Conservation (phyloP, 53 echinoderm and acorn worm species). For the Echinometra lucunter region DNA sequence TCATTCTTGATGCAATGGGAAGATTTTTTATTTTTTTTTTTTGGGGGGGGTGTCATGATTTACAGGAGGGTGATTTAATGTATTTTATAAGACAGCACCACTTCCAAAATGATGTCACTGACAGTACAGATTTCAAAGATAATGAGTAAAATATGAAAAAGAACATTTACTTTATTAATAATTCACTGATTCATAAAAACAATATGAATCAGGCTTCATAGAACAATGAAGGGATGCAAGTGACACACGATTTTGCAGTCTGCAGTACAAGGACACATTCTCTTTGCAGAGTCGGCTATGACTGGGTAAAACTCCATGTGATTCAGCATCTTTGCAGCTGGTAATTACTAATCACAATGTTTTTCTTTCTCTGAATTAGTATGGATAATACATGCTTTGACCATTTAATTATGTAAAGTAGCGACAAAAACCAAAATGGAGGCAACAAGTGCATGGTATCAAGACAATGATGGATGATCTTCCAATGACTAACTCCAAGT, state of each 20-base stretch:
- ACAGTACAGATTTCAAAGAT: too few species aligned
- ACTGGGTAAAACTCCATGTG: not conserved
- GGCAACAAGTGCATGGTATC: slow-evolving; percentile 12
- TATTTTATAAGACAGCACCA: too few species aligned
- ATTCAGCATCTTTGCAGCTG: not conserved
- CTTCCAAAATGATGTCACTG: too few species aligned
- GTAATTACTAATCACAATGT: slow-evolving; percentile 1
- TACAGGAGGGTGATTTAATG: too few species aligned
- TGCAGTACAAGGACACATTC: not conserved
- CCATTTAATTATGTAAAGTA: slow-evolving; percentile 27
- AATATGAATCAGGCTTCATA: not conserved
- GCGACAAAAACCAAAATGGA: not conserved
- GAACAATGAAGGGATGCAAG: not conserved
- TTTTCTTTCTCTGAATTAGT: not conserved
- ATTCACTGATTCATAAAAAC: too few species aligned
- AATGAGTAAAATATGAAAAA: too few species aligned
- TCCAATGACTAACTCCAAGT: not conserved
- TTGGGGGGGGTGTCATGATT: too few species aligned
- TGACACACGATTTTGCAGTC: not conserved
- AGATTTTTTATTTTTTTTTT: too few species aligned
- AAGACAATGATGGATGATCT: slow-evolving; percentile 3
- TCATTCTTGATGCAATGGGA: too few species aligned
- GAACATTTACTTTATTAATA: too few species aligned
- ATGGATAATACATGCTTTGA: not conserved
- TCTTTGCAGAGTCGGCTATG: not conserved